A percentile compares a stretch with the other conserved stretches of the same genome.
Conservation (phyloP, 2,113 vertebrate species). For the Oreochromis niloticus region DNA sequence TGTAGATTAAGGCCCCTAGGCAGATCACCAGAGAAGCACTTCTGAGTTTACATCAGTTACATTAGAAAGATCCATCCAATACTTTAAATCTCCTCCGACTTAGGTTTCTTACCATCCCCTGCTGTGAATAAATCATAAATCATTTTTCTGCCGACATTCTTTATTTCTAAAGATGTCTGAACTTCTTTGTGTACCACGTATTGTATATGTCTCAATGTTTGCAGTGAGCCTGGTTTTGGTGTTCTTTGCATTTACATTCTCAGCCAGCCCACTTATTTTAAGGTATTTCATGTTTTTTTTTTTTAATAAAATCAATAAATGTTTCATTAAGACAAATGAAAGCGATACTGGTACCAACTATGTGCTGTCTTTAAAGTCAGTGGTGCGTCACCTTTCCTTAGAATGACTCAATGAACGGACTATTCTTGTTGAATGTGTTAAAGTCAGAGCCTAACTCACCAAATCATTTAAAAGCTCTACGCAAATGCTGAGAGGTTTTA, state of each 20-base stretch:
- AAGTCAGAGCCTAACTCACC: background rate
- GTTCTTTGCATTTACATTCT: background rate
- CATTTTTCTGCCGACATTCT: background rate
- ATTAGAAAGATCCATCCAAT: background rate
- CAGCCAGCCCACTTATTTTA: background rate
- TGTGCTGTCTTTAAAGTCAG: background rate
- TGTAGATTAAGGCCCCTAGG: conserved; percentile 55
- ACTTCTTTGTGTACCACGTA: background rate
- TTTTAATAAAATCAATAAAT: background rate
- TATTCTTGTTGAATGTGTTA: background rate
- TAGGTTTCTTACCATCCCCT: background rate
- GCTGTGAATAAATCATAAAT: background rate
- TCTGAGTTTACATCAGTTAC: conserved; percentile 16
- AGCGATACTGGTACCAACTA: background rate
- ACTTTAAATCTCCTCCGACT: background rate
- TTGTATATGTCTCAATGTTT: background rate
- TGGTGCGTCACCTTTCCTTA: background rate
- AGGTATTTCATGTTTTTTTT: conserved; percentile 1
- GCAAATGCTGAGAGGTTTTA: background rate
- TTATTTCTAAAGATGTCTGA: background rate
- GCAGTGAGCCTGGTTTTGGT: background rate
- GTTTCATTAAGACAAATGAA: conserved; percentile 20
- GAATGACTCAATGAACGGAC: background rate
- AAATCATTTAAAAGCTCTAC: background rate
- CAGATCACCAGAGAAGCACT: conserved; percentile 40